Conservation (phyloP, 2,888 invertebrate genomes). For the Andrena fulva region DNA sequence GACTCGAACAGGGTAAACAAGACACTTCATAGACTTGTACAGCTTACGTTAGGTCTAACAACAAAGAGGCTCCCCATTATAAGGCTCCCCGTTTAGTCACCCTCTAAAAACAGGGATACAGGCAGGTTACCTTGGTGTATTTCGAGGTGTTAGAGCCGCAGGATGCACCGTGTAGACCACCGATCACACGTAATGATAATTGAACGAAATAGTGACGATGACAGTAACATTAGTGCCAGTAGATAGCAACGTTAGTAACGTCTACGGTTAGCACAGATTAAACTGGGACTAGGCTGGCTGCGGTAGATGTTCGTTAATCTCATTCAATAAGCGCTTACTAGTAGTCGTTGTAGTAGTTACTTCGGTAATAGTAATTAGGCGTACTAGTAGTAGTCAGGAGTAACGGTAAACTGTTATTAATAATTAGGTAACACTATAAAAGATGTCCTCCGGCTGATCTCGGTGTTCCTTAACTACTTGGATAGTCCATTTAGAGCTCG, state of each 20-base stretch:
- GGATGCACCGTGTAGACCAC: not conserved
- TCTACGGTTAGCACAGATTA: conserved; percentile 62
- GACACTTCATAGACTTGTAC: not conserved
- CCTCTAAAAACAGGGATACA: not conserved
- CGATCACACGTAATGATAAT: conserved; percentile 31
- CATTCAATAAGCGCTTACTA: conserved; percentile 68
- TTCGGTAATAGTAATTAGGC: conserved; percentile 62
- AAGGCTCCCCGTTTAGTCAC: not conserved
- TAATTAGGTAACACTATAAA: conserved; percentile 65
- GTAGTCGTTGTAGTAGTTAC: conserved; percentile 68
- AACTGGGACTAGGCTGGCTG: conserved; percentile 62
- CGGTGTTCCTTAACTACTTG: conserved; percentile 27
- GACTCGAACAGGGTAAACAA: not conserved
- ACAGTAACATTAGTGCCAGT: conserved; percentile 57
- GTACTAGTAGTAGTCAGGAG: conserved; percentile 61
- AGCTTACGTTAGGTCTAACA: not conserved
- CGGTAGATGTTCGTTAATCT: conserved; percentile 56
- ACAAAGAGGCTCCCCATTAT: not conserved
- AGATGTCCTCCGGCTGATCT: conserved; percentile 55
- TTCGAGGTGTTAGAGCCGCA: not conserved
- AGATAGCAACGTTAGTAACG: conserved; percentile 56
- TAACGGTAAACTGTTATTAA: conserved; percentile 64
- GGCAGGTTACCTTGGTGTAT: not conserved
- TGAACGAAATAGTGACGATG: conserved; percentile 50
- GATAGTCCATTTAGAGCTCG: conserved; percentile 20